Conservation (phyloP, 2,888 invertebrate genomes). For the Agonopterix heracliana region DNA sequence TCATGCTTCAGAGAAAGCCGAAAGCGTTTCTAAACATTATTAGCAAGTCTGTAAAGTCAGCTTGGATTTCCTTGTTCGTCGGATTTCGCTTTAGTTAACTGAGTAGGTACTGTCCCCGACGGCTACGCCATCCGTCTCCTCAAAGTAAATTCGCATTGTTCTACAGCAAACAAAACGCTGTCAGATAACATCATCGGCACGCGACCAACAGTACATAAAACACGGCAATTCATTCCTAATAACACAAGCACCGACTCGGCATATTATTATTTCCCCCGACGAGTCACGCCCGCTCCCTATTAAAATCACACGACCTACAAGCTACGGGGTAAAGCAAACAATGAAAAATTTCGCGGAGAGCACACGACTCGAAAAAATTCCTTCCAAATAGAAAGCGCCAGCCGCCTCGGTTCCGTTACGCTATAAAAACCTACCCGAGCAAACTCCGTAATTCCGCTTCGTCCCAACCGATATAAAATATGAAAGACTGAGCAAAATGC, state of each 20-base stretch:
- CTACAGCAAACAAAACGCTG: no score
- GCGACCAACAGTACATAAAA: slow-evolving; percentile 20
- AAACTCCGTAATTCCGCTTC: slow-evolving; percentile 69
- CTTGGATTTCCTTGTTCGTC: no score
- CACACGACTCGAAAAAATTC: slow-evolving; percentile 52
- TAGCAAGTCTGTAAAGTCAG: no score
- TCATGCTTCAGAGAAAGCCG: not conserved
- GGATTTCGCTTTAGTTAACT: no score
- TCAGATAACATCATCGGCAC: not conserved
- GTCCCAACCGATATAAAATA: slow-evolving; percentile 71
- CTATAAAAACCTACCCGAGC: slow-evolving; percentile 70
- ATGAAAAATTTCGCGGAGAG: slow-evolving; percentile 53
- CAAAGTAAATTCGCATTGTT: no score
- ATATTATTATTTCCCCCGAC: slow-evolving; percentile 33
- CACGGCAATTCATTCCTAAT: slow-evolving; percentile 31
- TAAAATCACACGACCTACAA: slow-evolving; percentile 58
- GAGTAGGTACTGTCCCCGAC: no score
- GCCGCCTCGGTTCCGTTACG: slow-evolving; percentile 47
- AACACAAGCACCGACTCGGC: slow-evolving; percentile 8
- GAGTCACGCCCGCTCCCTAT: slow-evolving; percentile 39
- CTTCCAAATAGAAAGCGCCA: slow-evolving; percentile 54
- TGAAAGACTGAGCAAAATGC: slow-evolving; percentile 71
- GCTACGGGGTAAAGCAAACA: slow-evolving; percentile 52
- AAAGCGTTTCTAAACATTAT: slow-evolving; percentile 3
- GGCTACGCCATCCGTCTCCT: no score